These are phyloP conservation scores for Gibbula magus DNA, from an alignment of 2,888 invertebrate genomes.

Conservation along the genomic window DNA sequence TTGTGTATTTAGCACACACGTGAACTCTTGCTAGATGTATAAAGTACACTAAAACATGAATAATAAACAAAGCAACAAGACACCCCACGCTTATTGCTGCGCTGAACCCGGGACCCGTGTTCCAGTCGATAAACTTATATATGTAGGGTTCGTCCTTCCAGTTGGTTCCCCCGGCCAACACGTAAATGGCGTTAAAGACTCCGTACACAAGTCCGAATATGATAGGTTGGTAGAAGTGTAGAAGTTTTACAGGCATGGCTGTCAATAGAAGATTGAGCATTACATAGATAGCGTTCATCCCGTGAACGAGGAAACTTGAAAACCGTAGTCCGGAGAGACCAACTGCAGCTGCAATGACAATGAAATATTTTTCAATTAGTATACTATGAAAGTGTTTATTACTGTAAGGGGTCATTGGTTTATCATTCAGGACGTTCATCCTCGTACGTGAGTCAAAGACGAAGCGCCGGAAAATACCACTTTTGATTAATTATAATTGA, in stretches of 20 bases:
- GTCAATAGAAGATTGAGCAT: slow-evolving; percentile 51
- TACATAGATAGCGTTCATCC: slow-evolving; percentile 55
- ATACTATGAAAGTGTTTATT: no score
- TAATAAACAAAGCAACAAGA: neutral
- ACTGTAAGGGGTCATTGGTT: no score
- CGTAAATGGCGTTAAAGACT: slow-evolving; percentile 46
- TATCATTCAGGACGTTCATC: no score
- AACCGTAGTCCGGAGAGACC: neutral
- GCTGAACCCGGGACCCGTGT: neutral
- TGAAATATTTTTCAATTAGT: no score
- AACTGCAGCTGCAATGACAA: neutral
- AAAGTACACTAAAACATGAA: neutral
- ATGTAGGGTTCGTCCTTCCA: slow-evolving; percentile 36
- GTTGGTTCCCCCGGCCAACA: slow-evolving; percentile 46
- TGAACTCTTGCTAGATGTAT: neutral
- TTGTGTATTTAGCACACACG: no score
- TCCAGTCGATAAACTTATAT: slow-evolving; percentile 47
- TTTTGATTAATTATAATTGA: no score
- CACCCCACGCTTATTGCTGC: neutral
- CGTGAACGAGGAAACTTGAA: slow-evolving; percentile 50
- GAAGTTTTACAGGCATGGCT: slow-evolving; percentile 50
- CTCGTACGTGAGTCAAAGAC: no score
- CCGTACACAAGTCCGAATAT: slow-evolving; percentile 43
- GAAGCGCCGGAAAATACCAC: no score
- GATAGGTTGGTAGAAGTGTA: slow-evolving; percentile 56